Evolutionary conservation across 1,140 invertebrate genomes (phyloP), one percentile per base, ranked within the genome.

Genomic region (Drosophila sulfurigaster): DNA sequence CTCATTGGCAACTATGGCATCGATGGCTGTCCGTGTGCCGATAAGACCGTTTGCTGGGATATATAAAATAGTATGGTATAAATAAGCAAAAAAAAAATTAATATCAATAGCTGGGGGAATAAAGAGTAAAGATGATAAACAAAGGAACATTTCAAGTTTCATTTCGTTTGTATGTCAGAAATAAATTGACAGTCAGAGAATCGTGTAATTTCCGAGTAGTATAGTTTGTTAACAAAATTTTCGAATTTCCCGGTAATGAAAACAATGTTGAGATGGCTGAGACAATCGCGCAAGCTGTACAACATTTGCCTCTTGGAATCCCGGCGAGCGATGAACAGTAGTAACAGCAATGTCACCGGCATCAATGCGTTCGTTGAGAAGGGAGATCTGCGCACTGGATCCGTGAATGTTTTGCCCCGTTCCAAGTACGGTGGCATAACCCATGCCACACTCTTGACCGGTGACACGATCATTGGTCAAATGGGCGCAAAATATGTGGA

Each of bases 401-500:
- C 54, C 1, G 62, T 90, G 0, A 30, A 71, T 15, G 65, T 82
- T 1, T 11, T 89, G 46, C 89, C 89, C 2, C 28, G 38, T 0
- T 49, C 85, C 0, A 71, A 79, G 30, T 91, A 91, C 11, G 89
- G 89, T 0, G 89, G 89, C 2, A 75, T 82, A 15, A 78, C 83
- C 7, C 60, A 68, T 3, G 67, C 89, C 0, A 78, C 89, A 0
- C 48, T 91, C 25, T 65, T 89, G 7, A 86, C 85, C 1, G 89
- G 89, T 2, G 48, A 62, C 3, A 75, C 67, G 0, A 68, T 73
- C 1, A 89, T 91, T 25, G 89, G 89, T 2, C 64, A 83, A 43
- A 67, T 77, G 72, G 89, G 89, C 10, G 81, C 79, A 32, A 62
- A 73, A 3, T 91, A 78, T 54, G 82, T 91, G 20, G 58, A 16